Conservation (phyloP, 1,140 invertebrate species). For the Oryzaephilus surinamensis region DNA sequence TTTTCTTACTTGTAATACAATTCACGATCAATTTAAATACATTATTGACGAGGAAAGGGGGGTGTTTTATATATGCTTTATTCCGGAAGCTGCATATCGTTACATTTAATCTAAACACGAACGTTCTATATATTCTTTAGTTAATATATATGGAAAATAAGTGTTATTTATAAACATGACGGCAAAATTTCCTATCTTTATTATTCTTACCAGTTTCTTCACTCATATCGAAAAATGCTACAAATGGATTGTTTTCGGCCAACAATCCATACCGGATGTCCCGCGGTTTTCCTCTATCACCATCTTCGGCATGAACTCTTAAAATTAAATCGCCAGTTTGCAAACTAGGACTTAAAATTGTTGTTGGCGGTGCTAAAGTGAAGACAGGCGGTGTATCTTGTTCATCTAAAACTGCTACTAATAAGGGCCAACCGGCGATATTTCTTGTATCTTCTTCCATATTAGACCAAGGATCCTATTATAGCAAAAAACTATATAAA, state of each 20-base stretch:
- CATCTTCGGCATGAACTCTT: constrained; percentile 74
- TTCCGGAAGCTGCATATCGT: no score
- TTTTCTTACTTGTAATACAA: no score
- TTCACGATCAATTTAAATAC: no score
- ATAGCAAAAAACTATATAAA: constrained; percentile 9
- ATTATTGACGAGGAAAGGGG: no score
- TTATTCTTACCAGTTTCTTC: constrained; percentile 71
- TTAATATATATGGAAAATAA: no score
- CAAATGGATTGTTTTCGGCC: constrained; percentile 71
- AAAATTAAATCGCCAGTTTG: constrained; percentile 54
- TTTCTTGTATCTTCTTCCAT: constrained; percentile 70
- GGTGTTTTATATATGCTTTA: no score
- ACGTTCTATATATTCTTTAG: no score
- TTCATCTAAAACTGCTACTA: constrained; percentile 72
- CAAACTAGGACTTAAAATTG: constrained; percentile 52
- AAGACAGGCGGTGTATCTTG: constrained; percentile 82
- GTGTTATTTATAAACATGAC: no score
- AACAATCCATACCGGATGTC: constrained; percentile 73
- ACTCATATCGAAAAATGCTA: constrained; percentile 71
- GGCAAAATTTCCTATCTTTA: no score
- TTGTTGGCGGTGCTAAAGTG: constrained; percentile 67
- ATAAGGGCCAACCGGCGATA: constrained; percentile 67
- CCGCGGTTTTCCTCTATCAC: constrained; percentile 72
- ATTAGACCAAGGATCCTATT: constrained; percentile 79
- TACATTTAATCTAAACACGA: no score